Percentiles rank a stretch among this genome's conserved stretches.
These are phyloP conservation scores for Tortricodes alternella DNA, from an alignment of 2,888 invertebrate species.

Conservation along the genomic window DNA sequence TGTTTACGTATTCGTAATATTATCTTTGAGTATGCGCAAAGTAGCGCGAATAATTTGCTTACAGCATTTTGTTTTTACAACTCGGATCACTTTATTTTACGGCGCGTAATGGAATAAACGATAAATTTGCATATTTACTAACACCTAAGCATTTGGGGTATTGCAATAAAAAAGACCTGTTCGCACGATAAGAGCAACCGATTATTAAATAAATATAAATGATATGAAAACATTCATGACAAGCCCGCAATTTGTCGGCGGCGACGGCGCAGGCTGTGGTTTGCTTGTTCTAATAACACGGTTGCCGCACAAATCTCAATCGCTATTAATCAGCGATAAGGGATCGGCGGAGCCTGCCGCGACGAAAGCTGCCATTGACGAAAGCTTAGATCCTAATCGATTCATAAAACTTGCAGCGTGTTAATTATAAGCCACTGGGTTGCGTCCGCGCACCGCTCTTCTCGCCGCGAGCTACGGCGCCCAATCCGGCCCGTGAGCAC, in stretches of 20 bases:
- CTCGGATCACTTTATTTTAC: conserved; percentile 21
- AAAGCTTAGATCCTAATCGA: conserved; percentile 83
- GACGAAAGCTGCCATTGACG: conserved; percentile 80
- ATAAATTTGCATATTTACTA: conserved; percentile 29
- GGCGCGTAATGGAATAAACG: conserved; percentile 15
- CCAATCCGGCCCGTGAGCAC: conserved; percentile 61
- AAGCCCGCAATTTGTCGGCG: conserved; percentile 70
- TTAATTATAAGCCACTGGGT: conserved; percentile 82
- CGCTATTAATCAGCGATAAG: conserved; percentile 80
- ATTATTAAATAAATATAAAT: conserved; percentile 52
- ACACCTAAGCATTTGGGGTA: conserved; percentile 26
- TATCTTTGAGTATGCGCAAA: conserved; percentile 2
- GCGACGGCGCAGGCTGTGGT: conserved; percentile 57
- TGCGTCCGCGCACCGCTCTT: conserved; percentile 54
- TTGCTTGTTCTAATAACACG: conserved; percentile 74
- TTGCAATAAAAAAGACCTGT: conserved; percentile 22
- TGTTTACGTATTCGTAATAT: conserved; percentile 17
- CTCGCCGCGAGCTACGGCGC: conserved; percentile 58
- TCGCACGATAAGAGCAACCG: conserved; percentile 34
- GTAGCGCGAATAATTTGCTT: conserved; percentile 7
- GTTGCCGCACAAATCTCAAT: conserved; percentile 76
- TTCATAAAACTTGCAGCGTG: conserved; percentile 81
- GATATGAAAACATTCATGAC: conserved; percentile 63
- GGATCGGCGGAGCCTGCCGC: conserved; percentile 63
- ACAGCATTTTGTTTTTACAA: conserved; percentile 6